A percentile compares a stretch with the other conserved stretches of the same genome.
Evolutionary conservation across 2,888 invertebrate genomes (phyloP).

Genomic region (Watsonalla cultraria): DNA sequence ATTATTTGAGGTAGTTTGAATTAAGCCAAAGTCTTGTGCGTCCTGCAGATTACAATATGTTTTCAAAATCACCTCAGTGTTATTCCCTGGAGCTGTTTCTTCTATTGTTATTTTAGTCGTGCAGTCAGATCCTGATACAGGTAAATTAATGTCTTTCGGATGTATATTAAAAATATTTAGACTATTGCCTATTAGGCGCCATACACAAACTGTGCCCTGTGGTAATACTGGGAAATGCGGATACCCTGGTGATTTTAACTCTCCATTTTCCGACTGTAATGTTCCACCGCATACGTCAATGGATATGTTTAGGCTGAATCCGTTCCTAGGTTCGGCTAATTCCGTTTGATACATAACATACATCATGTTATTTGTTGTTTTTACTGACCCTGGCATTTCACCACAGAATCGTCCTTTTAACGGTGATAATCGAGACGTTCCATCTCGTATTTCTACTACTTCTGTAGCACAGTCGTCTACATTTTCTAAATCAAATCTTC

Average conservation of each 20-base stretch:
- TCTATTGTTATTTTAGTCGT: constrained; percentile 54
- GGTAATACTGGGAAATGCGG: constrained; percentile 76
- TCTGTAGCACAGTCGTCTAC: constrained; percentile 64
- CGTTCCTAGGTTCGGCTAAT: constrained; percentile 83
- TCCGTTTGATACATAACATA: constrained; percentile 86
- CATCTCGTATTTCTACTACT: constrained; percentile 90
- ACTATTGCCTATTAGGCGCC: constrained; percentile 79
- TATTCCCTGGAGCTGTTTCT: constrained; percentile 44
- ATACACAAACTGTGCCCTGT: constrained; percentile 82
- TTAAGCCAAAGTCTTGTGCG: constrained; percentile 13
- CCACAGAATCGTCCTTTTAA: constrained; percentile 82
- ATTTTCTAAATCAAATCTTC: constrained; percentile 82
- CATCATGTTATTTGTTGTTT: constrained; percentile 82
- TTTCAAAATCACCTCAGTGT: constrained; percentile 39
- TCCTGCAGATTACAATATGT: constrained; percentile 39
- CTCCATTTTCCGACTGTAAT: constrained; percentile 76
- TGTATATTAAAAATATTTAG: constrained; percentile 37
- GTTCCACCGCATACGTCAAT: constrained; percentile 83
- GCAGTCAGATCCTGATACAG: constrained; percentile 43
- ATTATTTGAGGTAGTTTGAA: constrained; percentile 55
- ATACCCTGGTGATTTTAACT: constrained; percentile 83
- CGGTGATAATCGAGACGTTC: constrained; percentile 84
- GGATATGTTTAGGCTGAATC: constrained; percentile 85
- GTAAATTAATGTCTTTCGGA: constrained; percentile 43
- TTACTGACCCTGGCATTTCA: constrained; percentile 79